These are phyloP conservation scores for Hydrocynus forskahlii DNA, from an alignment of 2,797 vertebrate species.

Conservation along the genomic window DNA sequence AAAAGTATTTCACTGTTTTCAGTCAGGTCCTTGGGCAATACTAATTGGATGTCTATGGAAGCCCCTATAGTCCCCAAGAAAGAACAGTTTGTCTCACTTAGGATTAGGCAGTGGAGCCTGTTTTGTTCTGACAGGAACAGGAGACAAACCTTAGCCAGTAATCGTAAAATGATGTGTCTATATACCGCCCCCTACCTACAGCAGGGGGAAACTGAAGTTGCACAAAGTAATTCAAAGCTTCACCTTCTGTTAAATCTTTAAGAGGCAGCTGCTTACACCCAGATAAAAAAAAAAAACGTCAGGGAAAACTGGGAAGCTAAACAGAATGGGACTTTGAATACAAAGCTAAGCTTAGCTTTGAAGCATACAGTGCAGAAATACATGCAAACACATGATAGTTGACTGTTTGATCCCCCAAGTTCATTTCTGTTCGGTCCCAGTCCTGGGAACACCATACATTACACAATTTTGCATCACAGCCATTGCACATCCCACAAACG, in stretches of 20 bases:
- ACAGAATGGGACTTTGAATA: neutral
- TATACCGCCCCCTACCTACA: conserved; percentile 6
- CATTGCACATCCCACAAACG: neutral
- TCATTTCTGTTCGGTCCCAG: neutral
- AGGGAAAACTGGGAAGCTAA: neutral
- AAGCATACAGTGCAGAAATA: neutral
- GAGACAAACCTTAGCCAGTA: neutral
- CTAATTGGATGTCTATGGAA: too few relatives aligned
- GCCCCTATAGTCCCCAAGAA: too few relatives aligned
- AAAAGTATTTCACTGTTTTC: too few relatives aligned
- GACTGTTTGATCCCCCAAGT: neutral
- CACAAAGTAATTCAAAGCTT: neutral
- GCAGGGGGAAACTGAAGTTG: neutral
- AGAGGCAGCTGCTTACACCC: neutral
- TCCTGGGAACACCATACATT: neutral
- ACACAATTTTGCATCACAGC: too few relatives aligned
- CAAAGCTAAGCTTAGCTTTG: neutral
- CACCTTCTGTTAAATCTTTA: neutral
- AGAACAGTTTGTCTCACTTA: too few relatives aligned
- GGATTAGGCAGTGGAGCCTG: too few relatives aligned
- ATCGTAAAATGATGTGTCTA: neutral
- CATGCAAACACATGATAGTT: neutral
- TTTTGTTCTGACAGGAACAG: neutral
- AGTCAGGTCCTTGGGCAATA: too few relatives aligned
- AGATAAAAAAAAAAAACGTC: neutral